A percentile compares a stretch with the other conserved stretches of the same genome.
These are phyloP conservation scores for Montipora cactus DNA, from an alignment of 64 coral and sea anemone species.

Conservation along the genomic window DNA sequence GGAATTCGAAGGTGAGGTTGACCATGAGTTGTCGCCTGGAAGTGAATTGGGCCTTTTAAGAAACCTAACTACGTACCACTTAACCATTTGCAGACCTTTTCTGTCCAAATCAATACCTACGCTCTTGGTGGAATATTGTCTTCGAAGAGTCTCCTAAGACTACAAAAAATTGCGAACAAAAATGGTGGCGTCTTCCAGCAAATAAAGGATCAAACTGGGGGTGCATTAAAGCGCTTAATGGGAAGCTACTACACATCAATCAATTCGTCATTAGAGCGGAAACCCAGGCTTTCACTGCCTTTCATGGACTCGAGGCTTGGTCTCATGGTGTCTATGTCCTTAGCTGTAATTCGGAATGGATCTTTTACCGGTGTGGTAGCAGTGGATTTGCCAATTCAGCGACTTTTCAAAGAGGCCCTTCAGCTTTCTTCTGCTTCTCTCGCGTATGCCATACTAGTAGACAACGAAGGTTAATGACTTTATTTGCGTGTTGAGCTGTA, in stretches of 20 bases:
- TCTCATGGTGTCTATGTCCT: conserved; percentile 9
- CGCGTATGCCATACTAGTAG: conserved; percentile 25
- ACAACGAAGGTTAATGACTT: conserved; percentile 11
- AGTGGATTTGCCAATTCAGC: conserved; percentile 11
- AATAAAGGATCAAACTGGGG: conserved; percentile 1
- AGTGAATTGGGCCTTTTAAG: not conserved
- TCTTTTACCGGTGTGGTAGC: conserved; percentile 13
- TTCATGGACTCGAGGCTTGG: conserved; percentile 9
- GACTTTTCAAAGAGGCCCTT: conserved; percentile 16
- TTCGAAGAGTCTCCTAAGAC: not conserved
- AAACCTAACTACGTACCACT: not conserved
- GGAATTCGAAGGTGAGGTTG: too few relatives aligned
- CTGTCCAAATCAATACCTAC: conserved; percentile 31
- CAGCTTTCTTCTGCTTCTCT: not conserved
- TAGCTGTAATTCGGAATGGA: conserved; percentile 3
- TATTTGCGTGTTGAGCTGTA: not conserved
- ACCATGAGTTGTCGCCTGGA: too few relatives aligned
- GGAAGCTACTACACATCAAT: conserved; percentile 46
- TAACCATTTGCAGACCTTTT: not conserved
- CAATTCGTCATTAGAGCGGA: not conserved
- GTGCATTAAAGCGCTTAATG: not conserved
- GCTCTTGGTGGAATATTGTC: conserved; percentile 1
- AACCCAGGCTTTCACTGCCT: conserved; percentile 27
- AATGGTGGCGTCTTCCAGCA: conserved; percentile 18
- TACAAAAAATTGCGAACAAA: conserved; percentile 6